These are phyloP conservation scores for Rachycentron canadum DNA, from an alignment of 2,797 vertebrate species.

Conservation along the genomic window DNA sequence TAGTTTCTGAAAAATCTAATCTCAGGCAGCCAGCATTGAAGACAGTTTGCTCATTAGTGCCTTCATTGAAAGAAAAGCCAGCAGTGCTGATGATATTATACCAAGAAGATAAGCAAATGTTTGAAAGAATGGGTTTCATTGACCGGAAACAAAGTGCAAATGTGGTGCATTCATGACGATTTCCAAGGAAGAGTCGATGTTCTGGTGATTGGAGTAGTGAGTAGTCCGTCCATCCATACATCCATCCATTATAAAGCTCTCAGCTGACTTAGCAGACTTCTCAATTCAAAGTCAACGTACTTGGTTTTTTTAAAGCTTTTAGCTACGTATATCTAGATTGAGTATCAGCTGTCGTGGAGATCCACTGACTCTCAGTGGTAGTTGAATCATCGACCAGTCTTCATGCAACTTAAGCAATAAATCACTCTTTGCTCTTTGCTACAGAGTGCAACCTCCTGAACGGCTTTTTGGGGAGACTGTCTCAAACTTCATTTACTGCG, in stretches of 20 bases:
- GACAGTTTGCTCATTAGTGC: conserved; percentile 51
- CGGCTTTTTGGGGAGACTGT: background rate
- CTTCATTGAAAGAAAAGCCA: conserved; percentile 35
- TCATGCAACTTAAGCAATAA: too few relatives aligned
- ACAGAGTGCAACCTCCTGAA: background rate
- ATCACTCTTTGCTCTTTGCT: background rate
- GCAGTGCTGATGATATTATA: conserved; percentile 32
- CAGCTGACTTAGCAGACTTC: background rate
- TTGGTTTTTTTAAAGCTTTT: background rate
- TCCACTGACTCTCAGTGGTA: background rate
- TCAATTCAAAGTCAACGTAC: background rate
- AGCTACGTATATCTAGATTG: background rate
- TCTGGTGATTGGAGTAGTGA: background rate
- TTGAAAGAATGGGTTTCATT: conserved; percentile 11
- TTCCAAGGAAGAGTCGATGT: background rate
- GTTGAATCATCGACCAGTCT: background rate
- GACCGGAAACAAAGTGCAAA: conserved; percentile 30
- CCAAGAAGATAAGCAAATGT: conserved; percentile 15
- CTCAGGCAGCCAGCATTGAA: conserved; percentile 38
- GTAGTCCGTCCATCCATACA: background rate
- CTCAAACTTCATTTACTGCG: background rate
- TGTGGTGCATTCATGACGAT: background rate
- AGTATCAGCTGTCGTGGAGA: conserved; percentile 13
- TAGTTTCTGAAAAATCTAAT: conserved; percentile 23
- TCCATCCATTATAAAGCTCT: conserved; percentile 6